Percentiles rank a stretch among this genome's conserved stretches.
These are phyloP conservation scores for Cheilosia scutellata DNA, from an alignment of 2,888 invertebrate genomes.

Conservation along the genomic window DNA sequence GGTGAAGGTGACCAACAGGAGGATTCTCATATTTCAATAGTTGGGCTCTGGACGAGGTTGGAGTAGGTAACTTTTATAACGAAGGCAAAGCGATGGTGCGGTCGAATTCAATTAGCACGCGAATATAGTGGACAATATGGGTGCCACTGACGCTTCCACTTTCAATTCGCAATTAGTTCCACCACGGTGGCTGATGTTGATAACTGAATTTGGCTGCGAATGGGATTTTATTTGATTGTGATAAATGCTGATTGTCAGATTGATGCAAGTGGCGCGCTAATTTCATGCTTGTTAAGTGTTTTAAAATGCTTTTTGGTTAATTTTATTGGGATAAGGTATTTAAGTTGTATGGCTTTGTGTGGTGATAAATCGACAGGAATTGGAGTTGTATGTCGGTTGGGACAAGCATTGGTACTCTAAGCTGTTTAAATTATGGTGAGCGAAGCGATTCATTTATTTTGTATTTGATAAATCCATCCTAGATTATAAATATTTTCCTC, in stretches of 20 bases:
- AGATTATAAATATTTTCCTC: no score
- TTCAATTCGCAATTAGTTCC: slow-evolving; percentile 51
- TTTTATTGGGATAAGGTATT: slow-evolving; percentile 32
- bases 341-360: background rate
- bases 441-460: no score
- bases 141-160: background rate
- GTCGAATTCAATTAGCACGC: slow-evolving; percentile 52
- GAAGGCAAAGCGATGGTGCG: background rate
- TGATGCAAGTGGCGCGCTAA: slow-evolving; percentile 41
- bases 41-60: background rate
- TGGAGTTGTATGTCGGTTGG: background rate
- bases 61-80: slow-evolving; percentile 36
- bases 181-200: slow-evolving; percentile 20
- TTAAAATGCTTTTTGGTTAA: slow-evolving; percentile 59
- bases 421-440: no score
- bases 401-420: background rate
- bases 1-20: slow-evolving; percentile 11
- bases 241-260: slow-evolving; percentile 45
- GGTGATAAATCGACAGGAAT: background rate
- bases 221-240: slow-evolving; percentile 50
- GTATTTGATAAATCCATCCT: no score
- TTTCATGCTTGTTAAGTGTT: slow-evolving; percentile 70
- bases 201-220: slow-evolving; percentile 44
- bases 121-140: slow-evolving; percentile 42
- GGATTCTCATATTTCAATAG: slow-evolving; percentile 50